Base-by-base conservation (phyloP, 2,888 invertebrate genomes). In the Sinopyrophorus schimmeli region DNA sequence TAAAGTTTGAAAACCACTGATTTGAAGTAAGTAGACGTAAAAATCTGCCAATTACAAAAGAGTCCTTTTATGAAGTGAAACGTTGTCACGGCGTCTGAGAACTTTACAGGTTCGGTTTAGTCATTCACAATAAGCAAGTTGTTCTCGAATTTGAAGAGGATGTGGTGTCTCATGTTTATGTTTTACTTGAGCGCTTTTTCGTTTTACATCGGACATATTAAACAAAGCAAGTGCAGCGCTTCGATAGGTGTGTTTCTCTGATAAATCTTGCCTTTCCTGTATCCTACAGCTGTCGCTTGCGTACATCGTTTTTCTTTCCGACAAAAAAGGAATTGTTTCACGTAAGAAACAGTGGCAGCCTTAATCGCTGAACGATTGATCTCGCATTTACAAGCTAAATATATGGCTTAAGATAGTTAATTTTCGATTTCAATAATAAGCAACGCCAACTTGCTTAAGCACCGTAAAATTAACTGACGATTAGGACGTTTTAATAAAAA, bases 311-410 rank as follows among this genome's bases (percentile, higher is more conserved):
- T 38, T 23, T 23, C 24, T 38, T 26, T 5, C 9, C 23, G 18
- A 26, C 46, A 46, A 56, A 55, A 56, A 56, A 56, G 53, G 44
- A 52, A 56, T 55, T 58, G 53, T 54, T 54, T 39, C 44, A 47
- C 49, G 54, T 42, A 46, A 48, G 55, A 53, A 48, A 28, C 43
- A 23, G 41, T 41, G 49, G 47, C 42, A 53, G 42, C 44, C 47
- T 47, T 54, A 58, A 58, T 58, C 53, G 52, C 37, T 43, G 53
- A 58, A 58, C 54, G 55, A 58, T 58, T 32, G 44, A 44, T 46
- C 38, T 21, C 37, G 14, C 16, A 40, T 28, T 40, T 30, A 20
- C 39, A 14, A 27, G 39, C 28, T 11, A 11, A 38, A 38, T 26
- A 20, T 23, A 11, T 38, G 15, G 14, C 18, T 9, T 16, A 26